phyloP scores from a whole-genome alignment of 2,797 vertebrate genomes.

The Hafferia zeledoni region DNA sequence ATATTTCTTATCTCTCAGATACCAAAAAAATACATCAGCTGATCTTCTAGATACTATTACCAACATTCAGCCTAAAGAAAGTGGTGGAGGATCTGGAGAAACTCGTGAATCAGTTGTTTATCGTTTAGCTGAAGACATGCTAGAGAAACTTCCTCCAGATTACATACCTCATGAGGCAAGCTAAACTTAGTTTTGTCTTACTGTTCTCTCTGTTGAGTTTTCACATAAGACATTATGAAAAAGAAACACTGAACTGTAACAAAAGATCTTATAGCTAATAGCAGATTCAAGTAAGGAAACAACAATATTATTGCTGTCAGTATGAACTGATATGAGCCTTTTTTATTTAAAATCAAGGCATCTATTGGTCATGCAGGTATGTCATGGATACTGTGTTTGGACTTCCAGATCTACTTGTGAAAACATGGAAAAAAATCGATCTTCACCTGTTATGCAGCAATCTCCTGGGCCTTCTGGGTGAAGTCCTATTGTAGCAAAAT shows the following conservation, averaged over 20 bases:
- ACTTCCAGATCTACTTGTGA: not conserved
- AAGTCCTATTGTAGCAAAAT: not conserved
- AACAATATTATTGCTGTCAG: not conserved
- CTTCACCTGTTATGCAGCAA: not conserved
- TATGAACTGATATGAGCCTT: not conserved
- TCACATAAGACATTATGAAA: not conserved
- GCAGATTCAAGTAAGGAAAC: not conserved
- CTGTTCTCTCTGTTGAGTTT: not conserved
- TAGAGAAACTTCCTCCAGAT: conserved; percentile 84
- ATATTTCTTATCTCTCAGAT: conserved; percentile 68
- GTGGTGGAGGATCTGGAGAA: conserved; percentile 78
- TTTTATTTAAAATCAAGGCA: not conserved
- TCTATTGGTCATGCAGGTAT: not conserved
- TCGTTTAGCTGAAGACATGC: conserved; percentile 82
- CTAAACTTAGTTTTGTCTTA: not conserved
- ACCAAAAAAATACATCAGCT: conserved; percentile 85
- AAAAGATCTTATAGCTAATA: not conserved
- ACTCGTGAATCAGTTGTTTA: conserved; percentile 85
- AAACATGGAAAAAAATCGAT: not conserved
- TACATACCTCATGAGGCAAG: conserved; percentile 84
- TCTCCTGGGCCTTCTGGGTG: not conserved
- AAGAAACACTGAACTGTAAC: not conserved
- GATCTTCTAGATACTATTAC: conserved; percentile 84
- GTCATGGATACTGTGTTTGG: not conserved
- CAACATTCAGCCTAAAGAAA: conserved; percentile 88